Evolutionary conservation across 2,888 invertebrate species (phyloP), one percentile per base, ranked within the genome.

Genomic region (Gortyna flavago): DNA sequence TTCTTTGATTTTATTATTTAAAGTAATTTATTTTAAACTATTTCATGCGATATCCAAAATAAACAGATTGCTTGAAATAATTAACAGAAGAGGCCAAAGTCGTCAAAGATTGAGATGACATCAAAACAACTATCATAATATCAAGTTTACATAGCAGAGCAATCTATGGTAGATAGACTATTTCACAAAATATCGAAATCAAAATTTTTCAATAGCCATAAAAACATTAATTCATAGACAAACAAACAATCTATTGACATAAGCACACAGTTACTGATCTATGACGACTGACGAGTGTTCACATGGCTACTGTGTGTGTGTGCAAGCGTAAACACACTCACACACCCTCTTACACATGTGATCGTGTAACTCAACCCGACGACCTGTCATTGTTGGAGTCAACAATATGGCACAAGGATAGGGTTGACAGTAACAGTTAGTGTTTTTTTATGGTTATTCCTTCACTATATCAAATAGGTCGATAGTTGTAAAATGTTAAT

Each of bases 331-430:
- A 72, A 64, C 69, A 83, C 8, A 62, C 35, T 61, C 35, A 67
- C 54, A 29, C 68, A 70, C 35, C 35, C 29, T n/a, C n/a, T 35
- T 57, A 64, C 32, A 35, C 72, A 68, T 64, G 32, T 75, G 79
- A 75, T 83, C 67, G 72, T 72, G 89, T 93, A 93, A 89, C 93
- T 93, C 90, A 90, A 91, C 92, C 90, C 91, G 93, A 86, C 89
- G 89, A 90, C 91, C 90, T 90, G 92, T 92, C 92, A 93, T 93
- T 94, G 94, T 93, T 88, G 70, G 29, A 79, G 79, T 83, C 77
- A 80, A 83, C 86, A 80, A 81, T 85, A 85, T 80, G 67, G 80
- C 62, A 79, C 66, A 72, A 77, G 65, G 69, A 57, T 78, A 88
- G 89, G 88, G 88, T 66, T 88, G 79, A 0, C 79, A 51, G 41